Percentiles rank a stretch among this genome's conserved stretches.
Conservation (phyloP, 2,888 invertebrate species). For the Bimastos eiseni region DNA sequence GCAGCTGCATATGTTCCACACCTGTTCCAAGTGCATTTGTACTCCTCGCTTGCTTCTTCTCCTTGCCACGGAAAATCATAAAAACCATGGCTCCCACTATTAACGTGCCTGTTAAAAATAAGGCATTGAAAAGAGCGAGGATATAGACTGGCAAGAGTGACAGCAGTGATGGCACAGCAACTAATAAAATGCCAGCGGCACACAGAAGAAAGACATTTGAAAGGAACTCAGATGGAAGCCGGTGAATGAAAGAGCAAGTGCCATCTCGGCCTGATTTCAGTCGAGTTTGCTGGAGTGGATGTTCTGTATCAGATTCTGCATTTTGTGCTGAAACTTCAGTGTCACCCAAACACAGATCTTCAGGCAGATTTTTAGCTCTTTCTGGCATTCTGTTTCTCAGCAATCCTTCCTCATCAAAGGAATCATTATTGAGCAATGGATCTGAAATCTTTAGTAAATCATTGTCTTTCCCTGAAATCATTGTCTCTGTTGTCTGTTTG, state of each 20-base stretch:
- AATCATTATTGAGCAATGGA: background rate
- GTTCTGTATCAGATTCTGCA: background rate
- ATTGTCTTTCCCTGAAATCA: background rate
- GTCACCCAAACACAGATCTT: background rate
- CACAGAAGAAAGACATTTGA: background rate
- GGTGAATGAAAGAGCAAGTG: background rate
- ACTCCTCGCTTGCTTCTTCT: background rate
- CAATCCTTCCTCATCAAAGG: background rate
- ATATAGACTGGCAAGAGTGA: background rate
- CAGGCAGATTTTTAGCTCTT: background rate
- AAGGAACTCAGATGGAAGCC: background rate
- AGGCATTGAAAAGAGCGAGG: background rate
- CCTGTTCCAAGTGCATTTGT: background rate
- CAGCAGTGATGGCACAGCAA: background rate
- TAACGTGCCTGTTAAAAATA: background rate
- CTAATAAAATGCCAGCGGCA: background rate
- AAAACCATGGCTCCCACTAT: background rate
- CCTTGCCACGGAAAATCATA: background rate
- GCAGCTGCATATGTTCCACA: background rate
- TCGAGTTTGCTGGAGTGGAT: background rate
- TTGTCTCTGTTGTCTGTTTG: background rate
- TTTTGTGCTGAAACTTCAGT: background rate
- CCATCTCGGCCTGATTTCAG: background rate
- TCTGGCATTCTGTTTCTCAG: constrained; percentile 4
- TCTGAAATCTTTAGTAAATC: background rate